Percentiles rank a stretch among this genome's conserved stretches.
Conservation (phyloP, 2,113 vertebrate species). For the Isurus oxyrinchus region DNA sequence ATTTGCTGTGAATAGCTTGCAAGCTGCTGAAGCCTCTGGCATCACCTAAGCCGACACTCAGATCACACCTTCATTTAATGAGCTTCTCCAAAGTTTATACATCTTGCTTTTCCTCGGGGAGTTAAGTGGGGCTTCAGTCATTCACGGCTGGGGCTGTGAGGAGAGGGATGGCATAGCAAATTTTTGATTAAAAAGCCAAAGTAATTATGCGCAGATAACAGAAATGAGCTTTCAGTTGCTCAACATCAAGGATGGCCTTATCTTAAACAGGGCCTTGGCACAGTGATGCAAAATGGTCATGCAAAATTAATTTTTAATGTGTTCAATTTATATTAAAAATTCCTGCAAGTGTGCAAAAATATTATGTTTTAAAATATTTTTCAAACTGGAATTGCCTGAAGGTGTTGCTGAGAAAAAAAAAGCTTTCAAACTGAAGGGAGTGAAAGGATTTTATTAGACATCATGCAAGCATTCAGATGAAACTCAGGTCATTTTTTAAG, state of each 20-base stretch:
- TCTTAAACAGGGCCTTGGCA: constrained; percentile 71
- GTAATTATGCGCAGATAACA: constrained; percentile 65
- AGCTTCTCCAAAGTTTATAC: constrained; percentile 71
- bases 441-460: constrained; percentile 83
- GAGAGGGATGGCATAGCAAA: constrained; percentile 51
- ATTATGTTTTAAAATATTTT: constrained; percentile 38
- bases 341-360: constrained; percentile 72
- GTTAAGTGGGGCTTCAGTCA: constrained; percentile 69
- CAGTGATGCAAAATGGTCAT: constrained; percentile 77
- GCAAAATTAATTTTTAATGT: constrained; percentile 82
- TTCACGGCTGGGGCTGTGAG: constrained; percentile 56
- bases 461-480: constrained; percentile 93
- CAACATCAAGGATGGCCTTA: constrained; percentile 71
- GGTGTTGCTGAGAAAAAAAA: constrained; percentile 71
- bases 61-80: constrained; percentile 77
- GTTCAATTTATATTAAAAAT: constrained; percentile 82
- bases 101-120: constrained; percentile 58
- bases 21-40: constrained; percentile 58
- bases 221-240: constrained; percentile 60
- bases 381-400: constrained; percentile 68
- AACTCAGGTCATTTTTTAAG: constrained; percentile 75
- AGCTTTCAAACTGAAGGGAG: constrained; percentile 76
- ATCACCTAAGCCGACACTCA: constrained; percentile 55
- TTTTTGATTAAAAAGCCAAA: constrained; percentile 69
- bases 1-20: constrained; percentile 51